Conservation (phyloP, 2,888 invertebrate genomes). For the Thereva nobilitata region DNA sequence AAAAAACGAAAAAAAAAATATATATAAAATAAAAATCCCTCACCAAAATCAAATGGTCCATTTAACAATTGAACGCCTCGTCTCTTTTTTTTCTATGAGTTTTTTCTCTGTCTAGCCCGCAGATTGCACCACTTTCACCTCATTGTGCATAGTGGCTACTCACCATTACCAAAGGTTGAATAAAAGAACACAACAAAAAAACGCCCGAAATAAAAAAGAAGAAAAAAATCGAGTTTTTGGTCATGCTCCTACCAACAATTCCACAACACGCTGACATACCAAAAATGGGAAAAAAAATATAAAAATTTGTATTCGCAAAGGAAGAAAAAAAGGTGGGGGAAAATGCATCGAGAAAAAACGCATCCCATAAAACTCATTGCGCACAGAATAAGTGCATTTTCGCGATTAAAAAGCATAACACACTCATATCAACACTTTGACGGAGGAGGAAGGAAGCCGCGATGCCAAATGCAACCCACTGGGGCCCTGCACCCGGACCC, state of each 20-base stretch:
- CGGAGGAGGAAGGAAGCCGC: conserved; percentile 3
- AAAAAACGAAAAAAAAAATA: conserved; percentile 11
- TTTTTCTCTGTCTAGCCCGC: conserved; percentile 34
- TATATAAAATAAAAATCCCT: conserved; percentile 33
- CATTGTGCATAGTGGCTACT: conserved; percentile 35
- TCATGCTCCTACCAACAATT: conserved; percentile 34
- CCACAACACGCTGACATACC: conserved; percentile 33
- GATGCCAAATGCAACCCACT: background rate
- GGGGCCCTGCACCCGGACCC: background rate
- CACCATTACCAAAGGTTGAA: conserved; percentile 36
- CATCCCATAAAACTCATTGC: conserved; percentile 35
- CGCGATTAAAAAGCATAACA: conserved; percentile 35
- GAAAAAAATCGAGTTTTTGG: conserved; percentile 27
- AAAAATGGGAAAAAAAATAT: conserved; percentile 21
- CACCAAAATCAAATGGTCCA: conserved; percentile 34
- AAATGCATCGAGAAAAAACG: conserved; percentile 32
- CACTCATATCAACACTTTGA: conserved; percentile 34
- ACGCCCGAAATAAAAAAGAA: background rate
- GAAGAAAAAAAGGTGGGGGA: conserved; percentile 19
- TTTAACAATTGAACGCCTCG: conserved; percentile 35
- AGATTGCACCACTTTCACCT: conserved; percentile 35
- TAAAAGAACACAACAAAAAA: conserved; percentile 30
- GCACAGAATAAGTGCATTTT: conserved; percentile 35
- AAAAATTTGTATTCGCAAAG: conserved; percentile 11
- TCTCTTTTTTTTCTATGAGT: conserved; percentile 26